These are phyloP conservation scores for Alosa alosa DNA, from an alignment of 2,113 vertebrate species.

Conservation along the genomic window DNA sequence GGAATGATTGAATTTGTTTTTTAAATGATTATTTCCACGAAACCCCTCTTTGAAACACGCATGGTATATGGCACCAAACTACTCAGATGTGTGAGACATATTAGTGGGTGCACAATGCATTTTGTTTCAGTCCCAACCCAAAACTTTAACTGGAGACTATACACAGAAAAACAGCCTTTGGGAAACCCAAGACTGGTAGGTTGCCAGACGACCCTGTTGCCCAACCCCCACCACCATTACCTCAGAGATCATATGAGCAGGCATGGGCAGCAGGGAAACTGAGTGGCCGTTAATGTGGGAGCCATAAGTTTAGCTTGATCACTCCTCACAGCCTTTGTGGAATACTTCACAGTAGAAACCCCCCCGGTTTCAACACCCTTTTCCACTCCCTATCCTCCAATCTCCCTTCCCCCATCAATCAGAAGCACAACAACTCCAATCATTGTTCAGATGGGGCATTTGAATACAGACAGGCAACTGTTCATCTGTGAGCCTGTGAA, in stretches of 20 bases:
- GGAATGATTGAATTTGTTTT: not conserved
- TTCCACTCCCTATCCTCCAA: not conserved
- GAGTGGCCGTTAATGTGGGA: not conserved
- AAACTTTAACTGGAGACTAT: not conserved
- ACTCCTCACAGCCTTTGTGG: not conserved
- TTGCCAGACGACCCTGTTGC: not conserved
- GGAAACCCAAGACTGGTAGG: not conserved
- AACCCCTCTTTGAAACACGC: not conserved
- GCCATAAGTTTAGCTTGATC: not conserved
- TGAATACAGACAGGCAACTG: slow-evolving; percentile 18
- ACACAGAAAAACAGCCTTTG: not conserved
- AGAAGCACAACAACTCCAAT: slow-evolving; percentile 17
- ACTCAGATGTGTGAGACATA: not conserved
- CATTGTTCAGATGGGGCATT: slow-evolving; percentile 16
- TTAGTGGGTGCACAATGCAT: not conserved
- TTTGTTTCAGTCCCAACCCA: not conserved
- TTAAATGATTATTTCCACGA: not conserved
- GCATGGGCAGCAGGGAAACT: not conserved
- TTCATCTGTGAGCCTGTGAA: slow-evolving; percentile 27
- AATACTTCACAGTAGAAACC: not conserved
- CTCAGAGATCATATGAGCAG: not conserved
- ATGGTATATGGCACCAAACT: not conserved
- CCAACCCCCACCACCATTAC: not conserved
- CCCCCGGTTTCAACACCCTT: not conserved
- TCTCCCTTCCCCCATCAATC: slow-evolving; percentile 18